Evolutionary conservation across 2,888 invertebrate genomes (phyloP).

Genomic region (Parascotia fuliginaria): DNA sequence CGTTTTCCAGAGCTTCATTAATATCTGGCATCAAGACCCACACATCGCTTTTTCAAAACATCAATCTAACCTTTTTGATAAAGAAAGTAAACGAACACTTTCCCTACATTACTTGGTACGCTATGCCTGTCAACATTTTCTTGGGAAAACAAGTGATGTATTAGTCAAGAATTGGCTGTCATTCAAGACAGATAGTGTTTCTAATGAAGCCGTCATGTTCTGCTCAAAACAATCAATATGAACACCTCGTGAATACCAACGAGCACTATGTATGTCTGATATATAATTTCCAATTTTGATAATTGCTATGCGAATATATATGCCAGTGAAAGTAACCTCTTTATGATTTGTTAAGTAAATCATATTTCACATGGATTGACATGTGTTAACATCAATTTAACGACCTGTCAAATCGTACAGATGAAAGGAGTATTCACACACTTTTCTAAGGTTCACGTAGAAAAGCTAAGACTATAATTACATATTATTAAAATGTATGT

Average conservation of each 20-base stretch:
- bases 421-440: too few species aligned
- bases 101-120: not conserved
- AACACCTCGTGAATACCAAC: conserved; percentile 15
- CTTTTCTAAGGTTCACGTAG: too few species aligned
- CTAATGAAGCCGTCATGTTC: conserved; percentile 9
- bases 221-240: conserved; percentile 19
- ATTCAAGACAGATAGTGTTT: conserved; percentile 1
- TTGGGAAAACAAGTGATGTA: not conserved
- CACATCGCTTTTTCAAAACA: too few species aligned
- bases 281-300: conserved; percentile 40
- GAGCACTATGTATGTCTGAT: conserved; percentile 28
- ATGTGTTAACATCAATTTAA: conserved; percentile 22
- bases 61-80: too few species aligned
- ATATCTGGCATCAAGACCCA: too few species aligned
- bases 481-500: too few species aligned
- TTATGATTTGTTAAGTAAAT: conserved; percentile 37
- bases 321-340: conserved; percentile 51
- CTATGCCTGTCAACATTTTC: not conserved
- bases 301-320: conserved; percentile 29
- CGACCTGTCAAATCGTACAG: conserved; percentile 11
- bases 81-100: not conserved
- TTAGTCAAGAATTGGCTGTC: conserved; percentile 17
- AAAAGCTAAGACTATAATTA: too few species aligned
- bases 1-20: too few species aligned
- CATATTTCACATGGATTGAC: conserved; percentile 25